A percentile compares a stretch with the other conserved stretches of the same genome.
phyloP scores from a whole-genome alignment of 2,113 vertebrate species.

The Accipiter cooperii region DNA sequence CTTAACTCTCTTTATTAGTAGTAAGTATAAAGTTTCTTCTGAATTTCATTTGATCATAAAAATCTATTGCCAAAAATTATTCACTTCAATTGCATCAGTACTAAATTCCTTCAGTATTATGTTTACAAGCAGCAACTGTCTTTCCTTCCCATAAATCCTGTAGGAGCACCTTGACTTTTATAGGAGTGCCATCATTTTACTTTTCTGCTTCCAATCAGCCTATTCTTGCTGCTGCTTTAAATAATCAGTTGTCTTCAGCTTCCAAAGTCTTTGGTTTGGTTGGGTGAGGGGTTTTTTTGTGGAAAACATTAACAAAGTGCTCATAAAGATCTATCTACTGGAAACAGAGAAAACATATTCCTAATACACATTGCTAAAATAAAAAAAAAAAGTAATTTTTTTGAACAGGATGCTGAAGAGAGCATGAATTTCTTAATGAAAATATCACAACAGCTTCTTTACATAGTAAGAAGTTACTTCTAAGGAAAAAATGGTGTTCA shows the following conservation, averaged over 20 bases:
- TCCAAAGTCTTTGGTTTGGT: not conserved
- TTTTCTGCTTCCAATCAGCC: not conserved
- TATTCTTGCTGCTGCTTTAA: not conserved
- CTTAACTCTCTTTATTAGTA: not conserved
- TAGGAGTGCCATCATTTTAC: not conserved
- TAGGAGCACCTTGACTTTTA: not conserved
- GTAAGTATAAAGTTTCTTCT: not conserved
- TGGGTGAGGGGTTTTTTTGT: not conserved
- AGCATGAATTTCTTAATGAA: not conserved
- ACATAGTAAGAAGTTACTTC: not conserved
- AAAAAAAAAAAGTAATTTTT: not conserved
- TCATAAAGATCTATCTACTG: not conserved
- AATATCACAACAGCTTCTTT: not conserved
- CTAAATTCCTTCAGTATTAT: not conserved
- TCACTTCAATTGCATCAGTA: not conserved
- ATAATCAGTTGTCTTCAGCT: not conserved
- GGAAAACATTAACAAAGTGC: not conserved
- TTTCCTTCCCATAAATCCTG: not conserved
- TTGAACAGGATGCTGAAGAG: not conserved
- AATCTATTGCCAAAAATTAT: not conserved
- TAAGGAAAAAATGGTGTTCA: not conserved
- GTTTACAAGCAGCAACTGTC: not conserved
- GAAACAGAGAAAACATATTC: not conserved
- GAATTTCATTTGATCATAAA: not conserved
- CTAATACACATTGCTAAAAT: not conserved